These are phyloP conservation scores for Exephanes ischioxanthus DNA, from an alignment of 2,888 invertebrate species.

Conservation along the genomic window DNA sequence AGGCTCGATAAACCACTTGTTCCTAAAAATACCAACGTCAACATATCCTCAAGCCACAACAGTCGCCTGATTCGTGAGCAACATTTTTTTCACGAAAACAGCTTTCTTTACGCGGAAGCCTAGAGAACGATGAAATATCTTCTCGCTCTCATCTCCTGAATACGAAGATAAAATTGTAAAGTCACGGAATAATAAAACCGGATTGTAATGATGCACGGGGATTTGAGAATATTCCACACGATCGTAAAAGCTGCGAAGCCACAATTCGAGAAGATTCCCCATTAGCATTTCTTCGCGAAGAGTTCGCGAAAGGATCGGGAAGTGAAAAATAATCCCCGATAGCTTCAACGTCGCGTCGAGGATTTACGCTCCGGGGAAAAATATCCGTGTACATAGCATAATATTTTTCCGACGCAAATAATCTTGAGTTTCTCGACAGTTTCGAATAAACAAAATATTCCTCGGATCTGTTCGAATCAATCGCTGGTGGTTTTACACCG, in stretches of 20 bases:
- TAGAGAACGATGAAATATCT: neutral
- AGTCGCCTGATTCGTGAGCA: no score
- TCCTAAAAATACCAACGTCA: no score
- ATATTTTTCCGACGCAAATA: no score
- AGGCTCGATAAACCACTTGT: no score
- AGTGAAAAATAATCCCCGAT: neutral
- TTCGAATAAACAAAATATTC: no score
- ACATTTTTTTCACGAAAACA: neutral
- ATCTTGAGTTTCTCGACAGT: no score
- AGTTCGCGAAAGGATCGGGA: neutral
- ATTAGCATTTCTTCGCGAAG: neutral
- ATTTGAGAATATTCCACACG: neutral
- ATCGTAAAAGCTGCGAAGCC: neutral
- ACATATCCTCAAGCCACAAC: no score
- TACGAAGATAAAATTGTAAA: neutral
- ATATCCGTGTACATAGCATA: no score
- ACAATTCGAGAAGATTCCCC: neutral
- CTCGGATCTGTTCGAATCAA: no score
- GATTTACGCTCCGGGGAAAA: neutral
- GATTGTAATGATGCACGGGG: neutral
- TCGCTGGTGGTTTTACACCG: no score
- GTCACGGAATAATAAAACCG: neutral
- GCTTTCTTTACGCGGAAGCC: no score
- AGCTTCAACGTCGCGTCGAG: neutral
- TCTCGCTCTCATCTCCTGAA: neutral